Base-by-base conservation (phyloP, 92 coral and sea anemone genomes). In the Zoanthus gigantus region DNA sequence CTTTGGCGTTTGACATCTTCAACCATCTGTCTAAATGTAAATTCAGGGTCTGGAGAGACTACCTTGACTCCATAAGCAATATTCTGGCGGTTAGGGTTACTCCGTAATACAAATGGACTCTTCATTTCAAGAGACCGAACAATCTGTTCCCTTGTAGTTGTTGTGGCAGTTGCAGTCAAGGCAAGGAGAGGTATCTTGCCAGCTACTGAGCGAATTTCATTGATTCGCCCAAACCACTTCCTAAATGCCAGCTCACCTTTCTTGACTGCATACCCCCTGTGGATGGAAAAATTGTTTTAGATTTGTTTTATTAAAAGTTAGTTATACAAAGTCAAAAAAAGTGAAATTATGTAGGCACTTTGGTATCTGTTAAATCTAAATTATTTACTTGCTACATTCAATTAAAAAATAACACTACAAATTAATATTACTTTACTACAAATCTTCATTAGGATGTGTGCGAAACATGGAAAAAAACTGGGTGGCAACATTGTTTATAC, bases 151-250 rank as follows among this genome's bases (percentile, higher is more conserved):
- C 87, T 90, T 60, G 93, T 87, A 32, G 73, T 42, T 15, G 85
- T 84, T n/a, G 93, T 90, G 73, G 93, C 93, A 18, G 87, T 86
- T 17, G 92, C 92, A 85, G 90, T 86, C 57, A 90, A 80, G 32
- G 93, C 90, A 32, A 86, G 31, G 7, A 90, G 32, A 17, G 87
- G 88, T 44, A 86, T 52, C 56, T 37, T 80, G 30, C 77, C 76
- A 15, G 46, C 71, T 13, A 90, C 29, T 78, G 90, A 86, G 46
- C 83, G 72, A 46, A 90, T 90, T 73, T 91, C 91, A 69, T 91
- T 91, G 52, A 82, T 91, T 14, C 88, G 71, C 18, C 81, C 72
- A 91, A 91, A 91, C 94, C 91, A 88, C 50, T 58, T 91, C 72
- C 91, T 68, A 48, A 83, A 83, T 34, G 89, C 91, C 47, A 37